These are phyloP conservation scores for Lordiphosa mommai DNA, from an alignment of 1,140 invertebrate genomes.

Conservation along the genomic window DNA sequence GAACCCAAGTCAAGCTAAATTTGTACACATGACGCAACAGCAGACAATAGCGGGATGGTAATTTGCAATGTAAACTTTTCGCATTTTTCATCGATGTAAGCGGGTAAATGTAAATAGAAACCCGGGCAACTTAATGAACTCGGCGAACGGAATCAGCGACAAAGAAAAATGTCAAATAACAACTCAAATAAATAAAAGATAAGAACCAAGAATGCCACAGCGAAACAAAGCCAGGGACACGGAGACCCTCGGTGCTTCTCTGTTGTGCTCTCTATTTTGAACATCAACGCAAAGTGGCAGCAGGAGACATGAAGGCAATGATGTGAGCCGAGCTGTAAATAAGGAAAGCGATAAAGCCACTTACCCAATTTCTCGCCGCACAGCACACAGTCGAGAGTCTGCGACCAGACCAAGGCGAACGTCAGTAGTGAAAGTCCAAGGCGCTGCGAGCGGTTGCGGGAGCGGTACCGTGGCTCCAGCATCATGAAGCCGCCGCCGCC, in stretches of 20 bases:
- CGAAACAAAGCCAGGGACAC: conserved; percentile 20
- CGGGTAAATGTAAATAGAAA: conserved; percentile 40
- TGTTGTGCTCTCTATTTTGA: conserved; percentile 12
- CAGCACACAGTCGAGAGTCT: conserved; percentile 39
- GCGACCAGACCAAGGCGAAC: conserved; percentile 42
- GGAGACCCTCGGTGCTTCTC: conserved; percentile 7
- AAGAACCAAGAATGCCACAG: conserved; percentile 29
- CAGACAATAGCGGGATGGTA: conserved; percentile 10
- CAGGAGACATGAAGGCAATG: conserved; percentile 9
- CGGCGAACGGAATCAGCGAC: conserved; percentile 37
- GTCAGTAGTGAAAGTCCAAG: conserved; percentile 29
- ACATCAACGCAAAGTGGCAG: conserved; percentile 8
- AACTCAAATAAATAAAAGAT: conserved; percentile 60
- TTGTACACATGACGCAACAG: conserved; percentile 14
- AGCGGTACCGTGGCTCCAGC: conserved; percentile 13
- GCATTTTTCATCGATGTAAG: conserved; percentile 52
- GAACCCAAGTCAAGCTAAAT: conserved; percentile 11
- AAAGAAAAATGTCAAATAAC: conserved; percentile 59
- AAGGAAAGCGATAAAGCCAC: conserved; percentile 41
- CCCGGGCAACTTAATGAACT: conserved; percentile 39
- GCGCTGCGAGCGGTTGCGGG: not conserved
- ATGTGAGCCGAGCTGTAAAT: conserved; percentile 41
- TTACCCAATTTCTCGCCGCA: conserved; percentile 75
- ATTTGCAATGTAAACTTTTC: conserved; percentile 48
- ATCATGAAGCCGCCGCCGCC: conserved; percentile 23